Conservation (phyloP, 2,888 invertebrate genomes). For the Epirrhoe tristata region DNA sequence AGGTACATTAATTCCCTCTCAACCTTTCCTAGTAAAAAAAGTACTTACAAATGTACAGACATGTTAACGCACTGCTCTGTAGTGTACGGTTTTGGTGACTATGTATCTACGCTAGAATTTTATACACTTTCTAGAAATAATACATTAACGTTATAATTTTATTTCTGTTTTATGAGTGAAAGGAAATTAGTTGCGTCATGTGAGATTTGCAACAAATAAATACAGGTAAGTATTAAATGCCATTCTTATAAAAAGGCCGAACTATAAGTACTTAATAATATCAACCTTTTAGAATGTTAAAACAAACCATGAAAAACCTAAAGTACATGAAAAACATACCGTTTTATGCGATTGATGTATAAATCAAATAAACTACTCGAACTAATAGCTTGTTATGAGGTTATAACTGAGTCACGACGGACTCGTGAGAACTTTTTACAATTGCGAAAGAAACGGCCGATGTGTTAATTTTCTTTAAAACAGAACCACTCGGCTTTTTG, state of each 20-base stretch:
- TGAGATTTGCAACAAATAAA: conserved; percentile 50
- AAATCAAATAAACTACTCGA: conserved; percentile 26
- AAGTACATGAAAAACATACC: too few species aligned
- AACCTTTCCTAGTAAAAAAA: neutral
- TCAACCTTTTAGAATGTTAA: too few species aligned
- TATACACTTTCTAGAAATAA: conserved; percentile 75
- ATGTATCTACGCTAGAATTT: conserved; percentile 63
- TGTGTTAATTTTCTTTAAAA: conserved; percentile 49
- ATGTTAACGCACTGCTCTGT: neutral
- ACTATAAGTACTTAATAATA: neutral
- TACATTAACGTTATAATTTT: conserved; percentile 55
- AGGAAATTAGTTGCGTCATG: conserved; percentile 51
- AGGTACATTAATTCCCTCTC: too few species aligned
- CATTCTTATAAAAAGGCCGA: neutral
- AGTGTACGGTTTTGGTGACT: neutral
- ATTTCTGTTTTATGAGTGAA: conserved; percentile 58
- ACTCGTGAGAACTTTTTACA: conserved; percentile 57
- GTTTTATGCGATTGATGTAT: neutral
- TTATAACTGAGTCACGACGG: conserved; percentile 18
- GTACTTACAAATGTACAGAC: neutral
- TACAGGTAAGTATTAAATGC: neutral
- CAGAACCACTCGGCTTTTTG: conserved; percentile 59
- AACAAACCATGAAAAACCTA: too few species aligned
- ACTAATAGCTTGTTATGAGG: conserved; percentile 14
- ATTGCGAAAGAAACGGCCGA: conserved; percentile 53